Conservation (phyloP, 2,113 vertebrate genomes). For the Ranitomeya imitator region DNA sequence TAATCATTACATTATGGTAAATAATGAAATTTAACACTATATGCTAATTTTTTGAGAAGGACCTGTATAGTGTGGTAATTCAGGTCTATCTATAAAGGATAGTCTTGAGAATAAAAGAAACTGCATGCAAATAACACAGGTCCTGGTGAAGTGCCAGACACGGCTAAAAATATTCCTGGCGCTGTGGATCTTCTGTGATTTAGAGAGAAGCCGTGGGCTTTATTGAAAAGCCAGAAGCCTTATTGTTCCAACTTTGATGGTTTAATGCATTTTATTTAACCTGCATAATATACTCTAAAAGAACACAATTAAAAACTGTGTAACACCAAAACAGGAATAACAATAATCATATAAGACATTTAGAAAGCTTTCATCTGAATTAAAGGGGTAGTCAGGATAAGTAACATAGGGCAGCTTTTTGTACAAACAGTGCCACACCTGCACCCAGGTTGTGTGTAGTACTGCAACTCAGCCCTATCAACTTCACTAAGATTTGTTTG, state of each 20-base stretch:
- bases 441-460: no score
- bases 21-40: no score
- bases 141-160: slow-evolving; percentile 14
- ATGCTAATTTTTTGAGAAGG: no score
- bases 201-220: neutral
- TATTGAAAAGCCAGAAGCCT: neutral
- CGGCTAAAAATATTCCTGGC: slow-evolving; percentile 17
- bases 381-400: no score
- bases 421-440: no score
- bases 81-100: neutral
- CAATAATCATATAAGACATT: neutral
- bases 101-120: neutral
- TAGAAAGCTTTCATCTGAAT: no score
- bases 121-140: neutral
- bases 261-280: slow-evolving; percentile 15
- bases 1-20: no score
- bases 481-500: no score
- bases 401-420: no score
- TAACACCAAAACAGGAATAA: no score
- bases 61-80: neutral
- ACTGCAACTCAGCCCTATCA: no score
- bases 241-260: neutral
- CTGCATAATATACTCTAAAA: neutral
- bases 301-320: neutral
- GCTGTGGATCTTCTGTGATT: neutral